Percentiles rank a stretch among this genome's conserved stretches.
Conservation (phyloP, 2,113 vertebrate genomes). For the Aplodontia rufa region DNA sequence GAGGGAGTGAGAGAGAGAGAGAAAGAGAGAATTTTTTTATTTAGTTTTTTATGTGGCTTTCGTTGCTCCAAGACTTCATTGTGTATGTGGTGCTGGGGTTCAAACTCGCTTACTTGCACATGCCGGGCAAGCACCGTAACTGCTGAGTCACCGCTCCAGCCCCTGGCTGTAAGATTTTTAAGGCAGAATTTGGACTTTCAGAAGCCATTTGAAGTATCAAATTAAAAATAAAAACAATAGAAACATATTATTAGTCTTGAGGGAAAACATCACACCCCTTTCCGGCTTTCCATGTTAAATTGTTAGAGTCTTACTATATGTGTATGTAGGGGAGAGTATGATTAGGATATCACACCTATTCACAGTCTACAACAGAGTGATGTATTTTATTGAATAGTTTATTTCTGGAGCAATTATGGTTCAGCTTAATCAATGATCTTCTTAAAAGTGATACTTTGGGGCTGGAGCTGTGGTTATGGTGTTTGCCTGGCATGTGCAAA, state of each 20-base stretch:
- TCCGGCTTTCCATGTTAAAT: neutral
- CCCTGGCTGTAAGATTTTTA: neutral
- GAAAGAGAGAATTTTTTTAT: too few relatives aligned
- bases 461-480: too few relatives aligned
- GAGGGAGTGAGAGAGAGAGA: too few relatives aligned
- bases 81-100: too few relatives aligned
- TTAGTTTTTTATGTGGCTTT: too few relatives aligned
- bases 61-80: too few relatives aligned
- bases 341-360: neutral
- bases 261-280: neutral
- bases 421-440: neutral
- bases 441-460: neutral
- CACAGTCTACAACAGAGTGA: neutral
- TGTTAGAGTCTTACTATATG: neutral
- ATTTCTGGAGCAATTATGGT: neutral
- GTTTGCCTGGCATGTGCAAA: too few relatives aligned
- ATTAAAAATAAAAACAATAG: neutral
- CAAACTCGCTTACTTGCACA: too few relatives aligned
- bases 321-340: neutral
- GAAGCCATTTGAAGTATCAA: neutral
- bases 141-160: too few relatives aligned
- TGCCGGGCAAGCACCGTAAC: too few relatives aligned
- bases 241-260: neutral
- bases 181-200: constrained; percentile 33
- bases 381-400: neutral